A percentile compares a stretch with the other conserved stretches of the same genome.
phyloP scores from a whole-genome alignment of 1,140 invertebrate genomes.

The Oryzaephilus surinamensis region DNA sequence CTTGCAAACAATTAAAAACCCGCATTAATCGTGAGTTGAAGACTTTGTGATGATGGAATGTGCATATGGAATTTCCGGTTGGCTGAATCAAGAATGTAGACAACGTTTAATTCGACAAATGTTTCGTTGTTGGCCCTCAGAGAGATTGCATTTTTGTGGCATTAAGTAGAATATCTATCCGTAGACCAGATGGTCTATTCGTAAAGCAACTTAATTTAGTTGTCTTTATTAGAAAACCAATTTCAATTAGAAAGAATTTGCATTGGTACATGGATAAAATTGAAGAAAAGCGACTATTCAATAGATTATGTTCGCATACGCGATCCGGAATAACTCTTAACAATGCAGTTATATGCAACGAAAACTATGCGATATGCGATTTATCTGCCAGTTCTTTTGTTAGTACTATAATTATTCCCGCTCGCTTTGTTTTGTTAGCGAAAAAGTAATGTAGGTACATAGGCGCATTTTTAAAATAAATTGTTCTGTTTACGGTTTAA shows the following conservation, averaged over 20 bases:
- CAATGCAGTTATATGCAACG: constrained; percentile 10
- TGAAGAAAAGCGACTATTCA: no score
- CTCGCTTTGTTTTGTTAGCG: constrained; percentile 10
- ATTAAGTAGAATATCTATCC: constrained; percentile 11
- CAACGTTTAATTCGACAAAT: constrained; percentile 27
- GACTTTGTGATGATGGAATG: constrained; percentile 27
- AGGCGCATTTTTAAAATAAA: constrained; percentile 12
- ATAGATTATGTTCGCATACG: no score
- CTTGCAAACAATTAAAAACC: constrained; percentile 26
- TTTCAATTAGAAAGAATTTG: constrained; percentile 1
- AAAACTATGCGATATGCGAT: constrained; percentile 12
- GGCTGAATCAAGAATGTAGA: constrained; percentile 26
- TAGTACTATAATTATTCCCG: constrained; percentile 9
- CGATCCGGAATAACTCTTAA: constrained; percentile 9
- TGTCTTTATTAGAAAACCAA: constrained; percentile 4
- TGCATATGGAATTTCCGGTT: constrained; percentile 27
- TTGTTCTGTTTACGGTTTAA: constrained; percentile 11
- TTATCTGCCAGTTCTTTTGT: constrained; percentile 10
- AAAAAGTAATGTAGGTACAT: constrained; percentile 12
- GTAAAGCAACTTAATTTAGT: no score
- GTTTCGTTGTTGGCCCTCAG: constrained; percentile 20
- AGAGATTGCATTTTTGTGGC: constrained; percentile 28
- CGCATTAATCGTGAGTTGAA: constrained; percentile 21
- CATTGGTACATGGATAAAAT: no score
- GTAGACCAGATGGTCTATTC: no score